phyloP scores from a whole-genome alignment of 2,797 vertebrate genomes.

The Helicolenus hilgendorfi region DNA sequence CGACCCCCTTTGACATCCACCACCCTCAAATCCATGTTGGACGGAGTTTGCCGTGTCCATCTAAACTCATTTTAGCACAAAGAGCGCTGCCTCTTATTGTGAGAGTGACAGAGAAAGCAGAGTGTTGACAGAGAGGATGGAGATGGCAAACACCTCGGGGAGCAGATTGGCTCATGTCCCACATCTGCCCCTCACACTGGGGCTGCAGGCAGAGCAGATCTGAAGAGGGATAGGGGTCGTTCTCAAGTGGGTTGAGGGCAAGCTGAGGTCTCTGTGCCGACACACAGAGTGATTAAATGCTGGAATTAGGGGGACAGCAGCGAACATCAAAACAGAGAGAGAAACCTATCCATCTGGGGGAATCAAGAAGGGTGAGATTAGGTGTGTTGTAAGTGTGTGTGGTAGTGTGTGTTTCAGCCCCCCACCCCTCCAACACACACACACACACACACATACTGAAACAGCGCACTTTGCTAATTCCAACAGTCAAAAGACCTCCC shows the following conservation, averaged over 20 bases:
- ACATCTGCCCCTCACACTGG: constrained; percentile 85
- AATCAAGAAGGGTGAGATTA: constrained; percentile 80
- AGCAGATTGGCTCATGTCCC: constrained; percentile 84
- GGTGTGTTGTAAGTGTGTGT: constrained; percentile 50
- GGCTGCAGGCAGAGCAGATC: constrained; percentile 70
- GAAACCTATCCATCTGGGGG: constrained; percentile 80
- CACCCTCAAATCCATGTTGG: constrained; percentile 60
- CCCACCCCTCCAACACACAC: constrained; percentile 14
- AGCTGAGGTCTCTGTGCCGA: constrained; percentile 72
- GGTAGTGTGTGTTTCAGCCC: constrained; percentile 48
- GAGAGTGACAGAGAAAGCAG: constrained; percentile 73
- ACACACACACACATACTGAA: constrained; percentile 41
- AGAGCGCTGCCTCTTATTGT: constrained; percentile 77
- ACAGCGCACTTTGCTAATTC: constrained; percentile 79
- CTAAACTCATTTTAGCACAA: constrained; percentile 82
- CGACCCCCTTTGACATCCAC: constrained; percentile 65
- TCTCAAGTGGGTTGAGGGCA: constrained; percentile 86
- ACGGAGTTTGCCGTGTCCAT: constrained; percentile 70
- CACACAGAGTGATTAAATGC: constrained; percentile 85
- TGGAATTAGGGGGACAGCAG: constrained; percentile 78
- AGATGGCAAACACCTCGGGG: constrained; percentile 81
- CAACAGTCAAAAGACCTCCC: constrained; percentile 79
- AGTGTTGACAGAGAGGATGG: constrained; percentile 88
- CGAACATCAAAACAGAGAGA: constrained; percentile 79
- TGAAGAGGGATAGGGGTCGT: constrained; percentile 77